Percentiles rank a stretch among this genome's conserved stretches.
phyloP scores from a whole-genome alignment of 2,113 vertebrate species.

The Chionis minor region DNA sequence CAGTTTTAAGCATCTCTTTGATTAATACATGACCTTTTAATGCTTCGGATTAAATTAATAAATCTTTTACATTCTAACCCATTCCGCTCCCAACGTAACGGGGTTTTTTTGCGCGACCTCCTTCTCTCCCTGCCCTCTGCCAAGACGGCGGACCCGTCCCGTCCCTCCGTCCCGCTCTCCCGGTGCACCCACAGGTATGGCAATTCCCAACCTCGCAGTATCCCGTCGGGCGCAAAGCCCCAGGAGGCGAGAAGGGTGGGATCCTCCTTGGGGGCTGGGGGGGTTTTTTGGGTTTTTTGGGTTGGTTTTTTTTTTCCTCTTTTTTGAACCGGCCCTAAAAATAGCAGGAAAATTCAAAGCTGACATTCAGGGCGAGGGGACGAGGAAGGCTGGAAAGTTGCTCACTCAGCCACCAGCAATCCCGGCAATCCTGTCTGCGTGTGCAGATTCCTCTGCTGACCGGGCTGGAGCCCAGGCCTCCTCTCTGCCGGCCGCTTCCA shows the following conservation, averaged over 20 bases:
- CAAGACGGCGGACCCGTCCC: background rate
- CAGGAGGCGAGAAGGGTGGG: background rate
- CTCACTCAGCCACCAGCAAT: constrained; percentile 61
- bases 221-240: background rate
- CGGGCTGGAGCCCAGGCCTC: constrained; percentile 47
- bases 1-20: constrained; percentile 63
- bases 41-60: constrained; percentile 61
- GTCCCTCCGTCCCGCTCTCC: background rate
- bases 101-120: background rate
- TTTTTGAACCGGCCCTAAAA: constrained; percentile 47
- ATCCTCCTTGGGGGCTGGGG: background rate
- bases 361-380: constrained; percentile 61
- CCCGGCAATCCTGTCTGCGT: constrained; percentile 62
- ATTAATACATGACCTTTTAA: constrained; percentile 62
- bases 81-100: background rate
- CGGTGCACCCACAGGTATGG: background rate
- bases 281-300: too few species aligned
- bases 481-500: background rate
- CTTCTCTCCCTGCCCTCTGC: background rate
- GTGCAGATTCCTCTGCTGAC: constrained; percentile 68
- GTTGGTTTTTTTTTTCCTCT: too few species aligned
- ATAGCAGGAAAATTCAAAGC: constrained; percentile 67
- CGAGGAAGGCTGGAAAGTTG: constrained; percentile 58
- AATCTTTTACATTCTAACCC: constrained; percentile 38
- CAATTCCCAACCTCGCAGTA: background rate